Evolutionary conservation across 2,888 invertebrate genomes (phyloP).

Genomic region (Laspeyria flexula): DNA sequence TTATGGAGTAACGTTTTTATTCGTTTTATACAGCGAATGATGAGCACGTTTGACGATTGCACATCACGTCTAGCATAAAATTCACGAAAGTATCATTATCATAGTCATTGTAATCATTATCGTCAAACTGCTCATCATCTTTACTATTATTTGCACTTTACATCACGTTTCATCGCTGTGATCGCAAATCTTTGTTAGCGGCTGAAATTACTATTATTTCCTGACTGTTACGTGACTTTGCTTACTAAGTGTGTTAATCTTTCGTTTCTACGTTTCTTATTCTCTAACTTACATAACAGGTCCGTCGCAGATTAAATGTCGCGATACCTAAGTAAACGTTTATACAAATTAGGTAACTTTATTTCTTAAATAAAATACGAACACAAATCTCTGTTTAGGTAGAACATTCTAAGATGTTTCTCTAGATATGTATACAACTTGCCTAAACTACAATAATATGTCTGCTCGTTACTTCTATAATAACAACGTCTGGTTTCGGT

Average conservation of each 20-base stretch:
- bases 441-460: slow-evolving; percentile 11
- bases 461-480: slow-evolving; percentile 6
- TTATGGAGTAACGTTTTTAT: slow-evolving; percentile 28
- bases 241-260: slow-evolving; percentile 42
- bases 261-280: slow-evolving; percentile 32
- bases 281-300: slow-evolving; percentile 50
- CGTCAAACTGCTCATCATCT: slow-evolving; percentile 44
- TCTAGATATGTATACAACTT: slow-evolving; percentile 10
- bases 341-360: slow-evolving; percentile 47
- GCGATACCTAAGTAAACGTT: slow-evolving; percentile 41
- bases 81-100: slow-evolving; percentile 47
- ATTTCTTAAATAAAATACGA: slow-evolving; percentile 44
- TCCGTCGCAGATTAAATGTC: slow-evolving; percentile 48
- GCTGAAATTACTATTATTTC: slow-evolving; percentile 48
- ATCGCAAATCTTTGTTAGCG: slow-evolving; percentile 43
- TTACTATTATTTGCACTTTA: slow-evolving; percentile 51
- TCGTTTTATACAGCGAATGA: slow-evolving; percentile 24
- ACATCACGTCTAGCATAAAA: slow-evolving; percentile 43
- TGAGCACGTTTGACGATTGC: slow-evolving; percentile 46
- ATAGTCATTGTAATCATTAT: slow-evolving; percentile 41
- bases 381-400: slow-evolving; percentile 49
- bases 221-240: slow-evolving; percentile 46
- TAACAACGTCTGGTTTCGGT: slow-evolving; percentile 10
- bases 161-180: slow-evolving; percentile 53
- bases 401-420: slow-evolving; percentile 13